Evolutionary conservation across 2,888 invertebrate genomes (phyloP).

Genomic region (Amaurobius ferox): DNA sequence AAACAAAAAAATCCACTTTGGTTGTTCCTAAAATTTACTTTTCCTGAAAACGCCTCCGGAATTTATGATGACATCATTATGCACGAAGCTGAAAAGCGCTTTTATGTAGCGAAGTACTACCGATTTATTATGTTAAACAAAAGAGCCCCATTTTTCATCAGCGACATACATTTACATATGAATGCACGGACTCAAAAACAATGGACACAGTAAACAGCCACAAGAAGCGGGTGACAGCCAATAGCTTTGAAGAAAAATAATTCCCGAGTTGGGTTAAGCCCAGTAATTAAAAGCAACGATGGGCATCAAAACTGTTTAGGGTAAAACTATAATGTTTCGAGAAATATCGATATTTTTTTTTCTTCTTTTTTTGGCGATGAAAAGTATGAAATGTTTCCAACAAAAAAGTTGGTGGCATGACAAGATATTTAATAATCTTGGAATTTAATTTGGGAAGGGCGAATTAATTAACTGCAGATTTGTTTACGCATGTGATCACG

Average conservation of each 20-base stretch:
- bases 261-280: too few species aligned
- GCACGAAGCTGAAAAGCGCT: neutral
- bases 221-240: neutral
- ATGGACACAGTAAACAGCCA: neutral
- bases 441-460: too few species aligned
- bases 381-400: too few species aligned
- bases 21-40: neutral
- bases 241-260: neutral
- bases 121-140: conserved; percentile 4
- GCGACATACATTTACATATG: conserved; percentile 7
- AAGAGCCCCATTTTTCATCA: neutral
- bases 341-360: too few species aligned
- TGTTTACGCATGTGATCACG: too few species aligned
- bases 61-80: conserved; percentile 12
- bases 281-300: too few species aligned
- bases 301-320: too few species aligned
- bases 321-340: too few species aligned
- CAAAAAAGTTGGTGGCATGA: too few species aligned
- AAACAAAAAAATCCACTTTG: neutral
- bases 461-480: too few species aligned
- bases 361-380: too few species aligned
- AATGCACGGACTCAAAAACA: neutral
- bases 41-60: neutral
- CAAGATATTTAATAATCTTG: too few species aligned
- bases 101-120: conserved; percentile 8